phyloP scores from a whole-genome alignment of 2,888 invertebrate species.

The Epinotia bilunana region DNA sequence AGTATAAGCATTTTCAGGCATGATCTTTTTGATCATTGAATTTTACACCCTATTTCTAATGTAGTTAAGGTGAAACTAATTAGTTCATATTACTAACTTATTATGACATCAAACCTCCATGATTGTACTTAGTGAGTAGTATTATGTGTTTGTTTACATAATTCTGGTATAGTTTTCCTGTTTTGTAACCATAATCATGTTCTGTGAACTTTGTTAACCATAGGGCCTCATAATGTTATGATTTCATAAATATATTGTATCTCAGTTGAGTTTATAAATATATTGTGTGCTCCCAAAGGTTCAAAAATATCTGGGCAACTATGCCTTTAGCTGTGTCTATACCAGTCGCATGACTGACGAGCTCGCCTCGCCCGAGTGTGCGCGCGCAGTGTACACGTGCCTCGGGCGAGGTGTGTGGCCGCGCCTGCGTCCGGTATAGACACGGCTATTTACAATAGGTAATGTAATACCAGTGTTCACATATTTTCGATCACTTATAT shows the following conservation, averaged over 20 bases:
- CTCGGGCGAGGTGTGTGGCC: too few species aligned
- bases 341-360: too few species aligned
- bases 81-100: slow-evolving; percentile 25
- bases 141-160: slow-evolving; percentile 36
- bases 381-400: too few species aligned
- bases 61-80: slow-evolving; percentile 15
- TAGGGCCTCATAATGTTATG: neutral
- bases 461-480: too few species aligned
- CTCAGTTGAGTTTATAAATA: neutral
- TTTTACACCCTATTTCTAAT: slow-evolving; percentile 27
- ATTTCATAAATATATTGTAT: neutral
- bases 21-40: slow-evolving; percentile 11
- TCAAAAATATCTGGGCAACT: neutral
- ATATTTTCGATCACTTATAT: too few species aligned
- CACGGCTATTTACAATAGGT: too few species aligned
- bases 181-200: slow-evolving; percentile 21
- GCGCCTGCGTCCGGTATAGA: too few species aligned
- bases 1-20: neutral
- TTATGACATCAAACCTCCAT: slow-evolving; percentile 37
- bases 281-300: neutral
- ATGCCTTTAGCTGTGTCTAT: too few species aligned
- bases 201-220: neutral
- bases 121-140: slow-evolving; percentile 37
- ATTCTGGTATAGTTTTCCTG: slow-evolving; percentile 31
- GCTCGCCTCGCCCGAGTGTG: too few species aligned